A percentile compares a stretch with the other conserved stretches of the same genome.
phyloP scores from a whole-genome alignment of 2,113 vertebrate species.

The Raja brachyura region DNA sequence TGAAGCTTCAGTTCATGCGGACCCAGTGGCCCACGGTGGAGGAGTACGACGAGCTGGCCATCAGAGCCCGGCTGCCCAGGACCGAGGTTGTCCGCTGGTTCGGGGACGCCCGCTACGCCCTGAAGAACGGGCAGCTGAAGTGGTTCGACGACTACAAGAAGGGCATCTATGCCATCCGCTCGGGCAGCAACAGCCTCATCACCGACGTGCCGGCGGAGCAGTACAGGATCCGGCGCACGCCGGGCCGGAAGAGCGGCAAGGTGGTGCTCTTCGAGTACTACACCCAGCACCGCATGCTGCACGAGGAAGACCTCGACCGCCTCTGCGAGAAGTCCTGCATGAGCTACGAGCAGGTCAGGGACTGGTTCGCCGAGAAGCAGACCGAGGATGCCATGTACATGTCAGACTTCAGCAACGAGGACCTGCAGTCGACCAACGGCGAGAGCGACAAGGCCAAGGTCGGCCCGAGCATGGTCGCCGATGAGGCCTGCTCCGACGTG shows the following conservation, averaged over 20 bases:
- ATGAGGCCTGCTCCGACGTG: conserved; percentile 47
- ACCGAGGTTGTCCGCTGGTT: conserved; percentile 95
- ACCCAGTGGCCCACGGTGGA: conserved; percentile 86
- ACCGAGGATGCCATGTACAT: conserved; percentile 52
- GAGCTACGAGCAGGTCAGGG: conserved; percentile 68
- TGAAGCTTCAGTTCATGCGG: conserved; percentile 84
- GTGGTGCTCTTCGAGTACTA: conserved; percentile 72
- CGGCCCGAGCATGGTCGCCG: neutral
- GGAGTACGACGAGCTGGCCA: conserved; percentile 79
- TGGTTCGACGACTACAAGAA: conserved; percentile 86
- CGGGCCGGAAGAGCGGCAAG: conserved; percentile 37
- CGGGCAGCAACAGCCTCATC: conserved; percentile 51
- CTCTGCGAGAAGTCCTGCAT: conserved; percentile 69
- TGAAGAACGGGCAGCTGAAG: conserved; percentile 89
- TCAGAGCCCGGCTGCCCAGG: conserved; percentile 72
- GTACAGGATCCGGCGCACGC: neutral
- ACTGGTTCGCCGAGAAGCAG: conserved; percentile 69
- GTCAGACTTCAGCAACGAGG: conserved; percentile 46
- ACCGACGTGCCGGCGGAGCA: neutral
- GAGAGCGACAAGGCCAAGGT: conserved; percentile 43
- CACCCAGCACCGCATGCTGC: conserved; percentile 58
- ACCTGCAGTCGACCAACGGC: conserved; percentile 37
- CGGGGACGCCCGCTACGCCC: conserved; percentile 84
- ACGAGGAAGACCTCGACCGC: conserved; percentile 68
- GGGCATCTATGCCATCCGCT: conserved; percentile 60